These are phyloP conservation scores for Cistogaster globosa DNA, from an alignment of 2,888 invertebrate species.

Conservation along the genomic window DNA sequence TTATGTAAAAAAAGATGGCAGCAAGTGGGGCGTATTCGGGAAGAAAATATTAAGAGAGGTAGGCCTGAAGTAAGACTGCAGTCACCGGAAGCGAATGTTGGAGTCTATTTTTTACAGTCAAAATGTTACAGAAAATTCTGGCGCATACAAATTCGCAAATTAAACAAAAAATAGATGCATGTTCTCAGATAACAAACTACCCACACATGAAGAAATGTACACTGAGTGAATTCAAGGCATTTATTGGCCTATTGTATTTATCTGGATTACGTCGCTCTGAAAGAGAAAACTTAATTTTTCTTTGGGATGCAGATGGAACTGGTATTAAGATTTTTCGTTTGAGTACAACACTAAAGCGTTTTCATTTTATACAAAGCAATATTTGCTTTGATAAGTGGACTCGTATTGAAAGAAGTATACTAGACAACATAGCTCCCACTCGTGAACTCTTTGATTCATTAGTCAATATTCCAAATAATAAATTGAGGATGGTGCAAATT, in stretches of 20 bases:
- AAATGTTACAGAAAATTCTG: constrained; percentile 20
- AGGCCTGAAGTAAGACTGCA: constrained; percentile 22
- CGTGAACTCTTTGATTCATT: no score
- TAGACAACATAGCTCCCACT: no score
- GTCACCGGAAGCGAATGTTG: constrained; percentile 20
- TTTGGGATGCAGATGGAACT: no score
- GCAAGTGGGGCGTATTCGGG: constrained; percentile 22
- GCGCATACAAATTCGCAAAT: constrained; percentile 8
- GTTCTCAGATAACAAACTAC: constrained; percentile 18
- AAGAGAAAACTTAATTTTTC: constrained; percentile 8
- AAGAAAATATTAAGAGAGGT: constrained; percentile 23
- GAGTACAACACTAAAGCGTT: no score
- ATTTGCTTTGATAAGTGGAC: no score
- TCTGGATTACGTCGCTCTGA: constrained; percentile 11
- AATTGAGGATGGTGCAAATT: no score
- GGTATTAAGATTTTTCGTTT: no score
- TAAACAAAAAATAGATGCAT: constrained; percentile 22
- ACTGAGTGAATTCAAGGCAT: constrained; percentile 14
- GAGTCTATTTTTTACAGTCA: no score
- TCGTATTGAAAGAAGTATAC: no score
- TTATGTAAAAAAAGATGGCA: no score
- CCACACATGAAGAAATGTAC: constrained; percentile 21
- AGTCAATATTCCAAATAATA: no score
- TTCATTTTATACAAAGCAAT: no score
- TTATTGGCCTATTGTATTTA: constrained; percentile 20